A percentile compares a stretch with the other conserved stretches of the same genome.
These are phyloP conservation scores for Cololabis saira DNA, from an alignment of 2,113 vertebrate genomes.

Conservation along the genomic window DNA sequence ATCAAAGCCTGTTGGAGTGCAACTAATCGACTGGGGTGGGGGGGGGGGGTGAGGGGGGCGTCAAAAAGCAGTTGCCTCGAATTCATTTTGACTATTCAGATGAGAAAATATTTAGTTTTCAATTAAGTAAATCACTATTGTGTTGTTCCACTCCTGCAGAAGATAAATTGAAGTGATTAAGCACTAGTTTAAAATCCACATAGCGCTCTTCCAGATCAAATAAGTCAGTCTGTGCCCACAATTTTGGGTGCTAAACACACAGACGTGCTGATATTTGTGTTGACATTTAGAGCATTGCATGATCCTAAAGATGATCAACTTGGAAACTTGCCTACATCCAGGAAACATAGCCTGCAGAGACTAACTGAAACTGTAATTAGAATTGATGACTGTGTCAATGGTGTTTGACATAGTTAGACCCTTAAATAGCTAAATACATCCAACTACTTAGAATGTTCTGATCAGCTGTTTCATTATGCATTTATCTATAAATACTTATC, in stretches of 20 bases:
- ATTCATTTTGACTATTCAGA: slow-evolving; percentile 79
- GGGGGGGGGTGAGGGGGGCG: slow-evolving; percentile 74
- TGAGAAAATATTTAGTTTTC: slow-evolving; percentile 83
- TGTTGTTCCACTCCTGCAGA: slow-evolving; percentile 75
- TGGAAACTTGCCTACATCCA: no score
- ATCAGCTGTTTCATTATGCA: no score
- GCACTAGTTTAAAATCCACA: slow-evolving; percentile 66
- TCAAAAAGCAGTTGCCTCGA: slow-evolving; percentile 73
- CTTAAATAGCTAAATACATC: no score
- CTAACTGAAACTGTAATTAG: no score
- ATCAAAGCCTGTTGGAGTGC: slow-evolving; percentile 83
- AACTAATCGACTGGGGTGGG: slow-evolving; percentile 79
- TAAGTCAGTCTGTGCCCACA: slow-evolving; percentile 16
- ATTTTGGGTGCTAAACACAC: slow-evolving; percentile 22
- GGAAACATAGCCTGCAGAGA: no score
- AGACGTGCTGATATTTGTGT: not conserved
- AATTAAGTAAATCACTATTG: slow-evolving; percentile 82
- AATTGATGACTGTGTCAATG: no score
- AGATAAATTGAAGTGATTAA: slow-evolving; percentile 77
- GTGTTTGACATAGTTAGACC: no score
- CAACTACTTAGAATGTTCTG: no score
- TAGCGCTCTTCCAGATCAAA: slow-evolving; percentile 53
- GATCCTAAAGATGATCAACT: not conserved
- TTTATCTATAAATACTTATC: no score
- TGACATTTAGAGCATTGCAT: not conserved